Evolutionary conservation across 1,140 invertebrate species (phyloP), one percentile per base, ranked within the genome.

Genomic region (Musca vetustissima): DNA sequence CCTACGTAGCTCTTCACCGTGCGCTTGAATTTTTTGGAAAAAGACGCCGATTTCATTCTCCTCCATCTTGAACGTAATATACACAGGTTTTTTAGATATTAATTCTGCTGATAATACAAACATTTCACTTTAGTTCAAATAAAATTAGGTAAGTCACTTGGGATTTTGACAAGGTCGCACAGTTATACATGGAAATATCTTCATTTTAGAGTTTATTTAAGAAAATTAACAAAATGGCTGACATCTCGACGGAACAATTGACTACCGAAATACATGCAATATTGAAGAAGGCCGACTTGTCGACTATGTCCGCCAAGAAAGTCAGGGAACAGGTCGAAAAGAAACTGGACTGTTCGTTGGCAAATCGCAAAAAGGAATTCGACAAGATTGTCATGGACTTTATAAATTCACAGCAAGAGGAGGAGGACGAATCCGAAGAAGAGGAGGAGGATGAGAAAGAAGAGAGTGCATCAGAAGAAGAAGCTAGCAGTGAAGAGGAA

Each of bases 281-380:
- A 74, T 86, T 97, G 3, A 93, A 96, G 84, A 90, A 90, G 84
- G 93, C 94, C 6, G 92, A 96, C 79, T 85, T 96, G 11, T 88
- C 89, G 8, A 89, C 89, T 43, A 91, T 92, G 73, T 94, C 94
- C 13, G 91, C 93, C 1, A 97, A 96, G 76, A 94, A 95, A 83
- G 93, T 97, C n/a, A 89, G 94, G 28, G 89, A 92, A 83, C 89
- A 93, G 77, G 85, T 97, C 68, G 93, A 97, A 83, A 88, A 91
- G 70, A 91, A 92, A 77, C 85, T 95, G 13, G 90, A 90, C 49
- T 85, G 89, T 68, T 92, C 95, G 74, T 84, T 97, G 14, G 84
- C 87, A 24, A 85, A 79, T 59, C 91, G 92, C 74, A 94, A 92
- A 83, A 92, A 94, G 80, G 88, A 94, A 79, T 90, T 95, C 25